Conservation (phyloP, 2,888 invertebrate genomes). For the Halictus ligatus region DNA sequence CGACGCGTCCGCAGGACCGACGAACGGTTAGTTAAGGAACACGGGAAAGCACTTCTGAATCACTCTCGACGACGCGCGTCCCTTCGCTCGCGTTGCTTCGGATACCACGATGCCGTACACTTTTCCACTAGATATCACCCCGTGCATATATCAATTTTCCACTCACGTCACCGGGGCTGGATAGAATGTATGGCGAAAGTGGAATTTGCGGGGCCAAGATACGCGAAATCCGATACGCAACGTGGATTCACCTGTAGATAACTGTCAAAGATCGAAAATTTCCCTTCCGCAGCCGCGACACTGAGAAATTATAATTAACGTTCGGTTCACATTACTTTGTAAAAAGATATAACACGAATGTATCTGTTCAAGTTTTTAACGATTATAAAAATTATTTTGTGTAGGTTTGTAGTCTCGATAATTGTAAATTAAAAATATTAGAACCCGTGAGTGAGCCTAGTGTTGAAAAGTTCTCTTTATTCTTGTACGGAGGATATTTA, state of each 20-base stretch:
- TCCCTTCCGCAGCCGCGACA: too few relatives aligned
- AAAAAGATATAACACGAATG: too few relatives aligned
- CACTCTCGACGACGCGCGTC: constrained; percentile 78
- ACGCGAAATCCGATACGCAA: constrained; percentile 38
- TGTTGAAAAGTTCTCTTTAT: too few relatives aligned
- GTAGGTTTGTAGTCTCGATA: too few relatives aligned
- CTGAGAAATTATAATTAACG: background rate
- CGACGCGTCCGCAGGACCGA: constrained; percentile 69
- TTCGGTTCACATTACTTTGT: too few relatives aligned
- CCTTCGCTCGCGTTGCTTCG: constrained; percentile 66
- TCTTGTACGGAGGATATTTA: too few relatives aligned
- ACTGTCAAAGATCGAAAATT: background rate
- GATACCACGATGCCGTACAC: constrained; percentile 70
- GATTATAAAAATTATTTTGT: too few relatives aligned
- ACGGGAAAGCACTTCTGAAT: constrained; percentile 84
- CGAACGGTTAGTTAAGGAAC: constrained; percentile 82
- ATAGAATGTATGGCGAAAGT: constrained; percentile 50
- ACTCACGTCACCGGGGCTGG: constrained; percentile 74
- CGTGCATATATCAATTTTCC: constrained; percentile 81
- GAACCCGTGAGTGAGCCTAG: too few relatives aligned
- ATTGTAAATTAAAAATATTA: too few relatives aligned
- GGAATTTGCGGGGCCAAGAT: constrained; percentile 50
- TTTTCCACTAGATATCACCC: constrained; percentile 73
- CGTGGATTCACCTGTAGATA: constrained; percentile 14
- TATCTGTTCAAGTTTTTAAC: too few relatives aligned